Conservation (phyloP, 2,113 vertebrate genomes). For the Eleginops maclovinus region DNA sequence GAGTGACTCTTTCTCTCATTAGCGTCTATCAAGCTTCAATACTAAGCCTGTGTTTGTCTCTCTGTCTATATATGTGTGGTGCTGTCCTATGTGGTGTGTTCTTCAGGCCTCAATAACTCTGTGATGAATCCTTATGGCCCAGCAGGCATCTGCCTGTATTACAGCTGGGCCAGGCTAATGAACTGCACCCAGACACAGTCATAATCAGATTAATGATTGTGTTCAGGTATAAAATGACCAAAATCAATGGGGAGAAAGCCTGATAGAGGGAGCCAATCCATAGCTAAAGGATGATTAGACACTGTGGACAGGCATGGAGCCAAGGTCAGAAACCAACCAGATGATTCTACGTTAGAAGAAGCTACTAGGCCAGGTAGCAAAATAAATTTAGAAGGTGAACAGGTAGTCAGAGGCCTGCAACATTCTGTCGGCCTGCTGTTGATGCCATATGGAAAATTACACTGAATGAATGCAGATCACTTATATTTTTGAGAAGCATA, state of each 20-base stretch:
- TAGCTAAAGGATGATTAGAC: constrained; percentile 62
- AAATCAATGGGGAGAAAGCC: constrained; percentile 74
- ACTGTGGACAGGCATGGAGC: constrained; percentile 57
- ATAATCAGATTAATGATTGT: constrained; percentile 82
- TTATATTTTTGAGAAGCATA: constrained; percentile 55
- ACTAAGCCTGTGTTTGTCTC: constrained; percentile 36
- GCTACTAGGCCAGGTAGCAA: constrained; percentile 25
- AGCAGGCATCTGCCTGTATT: constrained; percentile 78
- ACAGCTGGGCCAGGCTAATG: constrained; percentile 80
- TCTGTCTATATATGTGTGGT: constrained; percentile 18
- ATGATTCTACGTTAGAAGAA: constrained; percentile 50
- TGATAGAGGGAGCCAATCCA: constrained; percentile 45
- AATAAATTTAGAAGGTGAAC: constrained; percentile 45
- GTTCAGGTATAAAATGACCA: constrained; percentile 78
- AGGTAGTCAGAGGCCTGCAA: constrained; percentile 25
- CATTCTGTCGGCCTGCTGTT: constrained; percentile 55
- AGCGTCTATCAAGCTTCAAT: background rate
- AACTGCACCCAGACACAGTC: constrained; percentile 77
- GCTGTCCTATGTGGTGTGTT: constrained; percentile 62
- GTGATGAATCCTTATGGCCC: constrained; percentile 79
- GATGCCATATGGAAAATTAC: constrained; percentile 58
- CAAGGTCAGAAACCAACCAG: constrained; percentile 69
- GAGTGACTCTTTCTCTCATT: background rate
- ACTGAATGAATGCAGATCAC: constrained; percentile 58
- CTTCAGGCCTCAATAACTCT: constrained; percentile 79